Evolutionary conservation across 2,113 vertebrate genomes (phyloP).

Genomic region (Passer montanus): DNA sequence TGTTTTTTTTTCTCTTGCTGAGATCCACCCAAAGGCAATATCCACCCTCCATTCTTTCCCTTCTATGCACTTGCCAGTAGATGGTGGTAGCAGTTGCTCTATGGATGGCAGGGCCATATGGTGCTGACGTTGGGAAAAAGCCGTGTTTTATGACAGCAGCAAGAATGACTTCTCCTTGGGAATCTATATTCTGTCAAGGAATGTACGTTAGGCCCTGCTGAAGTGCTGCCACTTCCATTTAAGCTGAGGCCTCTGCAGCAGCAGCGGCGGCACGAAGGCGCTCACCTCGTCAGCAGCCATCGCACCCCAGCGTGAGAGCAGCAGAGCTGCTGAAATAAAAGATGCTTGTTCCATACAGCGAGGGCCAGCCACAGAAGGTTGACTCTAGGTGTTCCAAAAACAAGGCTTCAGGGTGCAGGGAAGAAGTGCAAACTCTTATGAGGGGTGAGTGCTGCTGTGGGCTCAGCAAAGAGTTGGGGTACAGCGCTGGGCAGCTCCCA

Average conservation of each 20-base stretch:
- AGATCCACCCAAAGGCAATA: neutral
- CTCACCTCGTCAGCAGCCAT: constrained; percentile 45
- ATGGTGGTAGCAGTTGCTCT: constrained; percentile 24
- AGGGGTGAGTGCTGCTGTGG: neutral
- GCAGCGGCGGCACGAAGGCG: constrained; percentile 11
- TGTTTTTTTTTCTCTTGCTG: neutral
- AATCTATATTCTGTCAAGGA: constrained; percentile 61
- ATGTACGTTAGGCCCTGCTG: constrained; percentile 29
- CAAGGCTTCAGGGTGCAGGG: neutral
- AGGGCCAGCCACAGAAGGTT: constrained; percentile 45
- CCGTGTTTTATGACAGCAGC: constrained; percentile 57
- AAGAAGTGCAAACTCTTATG: neutral
- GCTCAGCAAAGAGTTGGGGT: neutral
- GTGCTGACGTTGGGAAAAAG: neutral
- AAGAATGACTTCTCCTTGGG: constrained; percentile 57
- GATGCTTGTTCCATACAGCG: constrained; percentile 38
- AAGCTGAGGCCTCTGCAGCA: constrained; percentile 14
- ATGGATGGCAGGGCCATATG: neutral
- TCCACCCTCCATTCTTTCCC: neutral
- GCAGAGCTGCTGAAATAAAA: constrained; percentile 48
- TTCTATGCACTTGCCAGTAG: neutral
- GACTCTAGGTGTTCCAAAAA: constrained; percentile 4
- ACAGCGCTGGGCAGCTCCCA: accelerated
- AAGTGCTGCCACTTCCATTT: constrained; percentile 60
- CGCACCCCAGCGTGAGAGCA: neutral